Base-by-base conservation (phyloP, 1,140 invertebrate species). In the Lordiphosa clarofinis region DNA sequence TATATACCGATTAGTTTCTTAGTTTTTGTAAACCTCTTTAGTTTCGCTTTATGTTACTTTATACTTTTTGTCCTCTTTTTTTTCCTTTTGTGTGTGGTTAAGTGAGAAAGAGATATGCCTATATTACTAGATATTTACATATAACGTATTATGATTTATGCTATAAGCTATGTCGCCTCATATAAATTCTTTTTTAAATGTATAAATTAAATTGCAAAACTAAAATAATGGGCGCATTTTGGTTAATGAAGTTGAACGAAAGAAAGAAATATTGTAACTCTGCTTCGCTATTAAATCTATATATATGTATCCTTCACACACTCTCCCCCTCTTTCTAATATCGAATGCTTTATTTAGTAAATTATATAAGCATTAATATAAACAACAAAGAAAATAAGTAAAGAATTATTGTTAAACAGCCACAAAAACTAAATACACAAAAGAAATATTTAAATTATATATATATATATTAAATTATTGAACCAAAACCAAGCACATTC, bases 401-500 rank as follows among this genome's bases (percentile, higher is more conserved):
- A 35, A 54, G 7, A 12, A 15, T 44, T 13, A 35, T 42, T 33
- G 13, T 31, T 11, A 19, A 58, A 44, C 19, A 38, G 37, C 57
- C 28, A 57, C 50, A 46, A 53, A 55, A 61, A 2, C 57, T 47
- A 67, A 53, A 63, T 31, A 31, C 28, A 63, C 48, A 57, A 63
- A 68, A 64, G 19, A 53, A 49, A 84, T 62, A 84, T 76, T 76
- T 76, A 84, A 82, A 76, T 84, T 76, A 82, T 82, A 76, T 84
- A 75, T 82, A 76, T 76, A 82, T 82, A 76, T 84, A 75, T 82
- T 81, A 81, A 81, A 82, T 84, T 82, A 82, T 82, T 82, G 73
- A 84, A 84, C 72, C 76, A 82, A 82, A 82, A 76, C 64, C 43
- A 73, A 72, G 48, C 68, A 57, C 75, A 71, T 67, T 33, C 65